Percentiles rank a stretch among this genome's conserved stretches.
Conservation (phyloP, 1,140 invertebrate genomes). For the Zaprionus gabonicus region DNA sequence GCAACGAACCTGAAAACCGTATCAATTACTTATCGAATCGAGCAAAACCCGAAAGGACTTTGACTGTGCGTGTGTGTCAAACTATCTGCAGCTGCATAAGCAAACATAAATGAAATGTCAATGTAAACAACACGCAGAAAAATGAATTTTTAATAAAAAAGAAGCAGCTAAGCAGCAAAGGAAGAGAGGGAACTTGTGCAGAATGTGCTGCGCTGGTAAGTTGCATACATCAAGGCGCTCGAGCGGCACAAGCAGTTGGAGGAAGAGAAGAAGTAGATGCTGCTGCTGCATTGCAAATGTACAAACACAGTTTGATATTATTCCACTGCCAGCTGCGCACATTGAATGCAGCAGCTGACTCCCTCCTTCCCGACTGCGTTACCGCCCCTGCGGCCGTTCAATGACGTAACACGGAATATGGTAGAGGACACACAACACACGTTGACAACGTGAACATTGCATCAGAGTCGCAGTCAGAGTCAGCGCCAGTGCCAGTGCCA, state of each 20-base stretch:
- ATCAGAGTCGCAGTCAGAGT: constrained; percentile 44
- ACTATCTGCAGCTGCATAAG: constrained; percentile 49
- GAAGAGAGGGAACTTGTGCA: neutral
- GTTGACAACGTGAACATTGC: constrained; percentile 63
- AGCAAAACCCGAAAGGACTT: constrained; percentile 45
- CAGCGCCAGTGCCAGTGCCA: neutral
- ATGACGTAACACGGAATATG: constrained; percentile 16
- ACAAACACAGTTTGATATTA: constrained; percentile 82
- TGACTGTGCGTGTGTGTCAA: constrained; percentile 36
- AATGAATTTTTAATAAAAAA: constrained; percentile 64
- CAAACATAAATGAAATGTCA: constrained; percentile 67
- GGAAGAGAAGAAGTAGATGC: constrained; percentile 18
- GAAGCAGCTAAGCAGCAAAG: neutral
- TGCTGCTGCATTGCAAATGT: constrained; percentile 75
- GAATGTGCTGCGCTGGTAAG: constrained; percentile 11
- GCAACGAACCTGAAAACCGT: constrained; percentile 47
- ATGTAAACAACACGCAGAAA: constrained; percentile 63
- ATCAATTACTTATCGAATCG: constrained; percentile 56
- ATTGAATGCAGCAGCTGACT: constrained; percentile 53
- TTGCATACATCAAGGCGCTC: constrained; percentile 68
- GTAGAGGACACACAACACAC: constrained; percentile 53
- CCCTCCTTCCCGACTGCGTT: neutral
- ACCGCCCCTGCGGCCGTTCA: neutral
- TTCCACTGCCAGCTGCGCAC: constrained; percentile 75
- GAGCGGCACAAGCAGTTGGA: constrained; percentile 18